Percentiles rank a stretch among this genome's conserved stretches.
Evolutionary conservation across 1,140 invertebrate species (phyloP).

Genomic region (Lasaia peninsularis): DNA sequence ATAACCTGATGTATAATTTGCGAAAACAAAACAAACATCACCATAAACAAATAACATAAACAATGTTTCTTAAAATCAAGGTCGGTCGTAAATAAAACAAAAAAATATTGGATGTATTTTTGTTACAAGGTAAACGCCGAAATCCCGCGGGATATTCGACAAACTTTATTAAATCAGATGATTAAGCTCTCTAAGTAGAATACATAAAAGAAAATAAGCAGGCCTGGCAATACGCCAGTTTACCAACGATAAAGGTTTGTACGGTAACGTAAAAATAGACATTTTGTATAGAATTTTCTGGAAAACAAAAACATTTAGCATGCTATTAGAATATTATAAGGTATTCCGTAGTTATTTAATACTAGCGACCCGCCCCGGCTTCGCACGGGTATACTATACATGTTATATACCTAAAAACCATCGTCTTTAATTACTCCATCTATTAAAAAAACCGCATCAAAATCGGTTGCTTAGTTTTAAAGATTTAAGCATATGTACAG

Average conservation of each 20-base stretch:
- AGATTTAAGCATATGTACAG: no score
- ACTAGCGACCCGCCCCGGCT: no score
- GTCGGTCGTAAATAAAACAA: slow-evolving; percentile 15
- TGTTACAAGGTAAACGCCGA: slow-evolving; percentile 10
- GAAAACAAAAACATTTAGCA: slow-evolving; percentile 4
- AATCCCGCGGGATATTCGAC: slow-evolving; percentile 14
- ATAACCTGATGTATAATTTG: no score
- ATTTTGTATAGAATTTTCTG: slow-evolving; percentile 8
- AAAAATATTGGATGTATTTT: slow-evolving; percentile 11
- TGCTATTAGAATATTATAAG: background rate
- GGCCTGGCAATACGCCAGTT: slow-evolving; percentile 25
- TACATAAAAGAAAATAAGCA: slow-evolving; percentile 28
- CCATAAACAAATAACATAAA: background rate
- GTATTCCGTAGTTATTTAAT: background rate
- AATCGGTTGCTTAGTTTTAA: no score
- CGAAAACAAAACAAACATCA: no score
- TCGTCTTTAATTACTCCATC: no score
- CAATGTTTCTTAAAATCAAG: slow-evolving; percentile 6
- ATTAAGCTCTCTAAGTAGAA: slow-evolving; percentile 28
- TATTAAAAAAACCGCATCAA: no score
- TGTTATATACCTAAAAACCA: no score
- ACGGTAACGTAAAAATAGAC: slow-evolving; percentile 18
- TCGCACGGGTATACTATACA: no score
- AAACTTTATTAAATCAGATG: slow-evolving; percentile 30
- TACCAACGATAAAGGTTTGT: slow-evolving; percentile 27